A percentile compares a stretch with the other conserved stretches of the same genome.
Evolutionary conservation across 2,113 vertebrate genomes (phyloP).

Genomic region (Shinisaurus crocodilurus): DNA sequence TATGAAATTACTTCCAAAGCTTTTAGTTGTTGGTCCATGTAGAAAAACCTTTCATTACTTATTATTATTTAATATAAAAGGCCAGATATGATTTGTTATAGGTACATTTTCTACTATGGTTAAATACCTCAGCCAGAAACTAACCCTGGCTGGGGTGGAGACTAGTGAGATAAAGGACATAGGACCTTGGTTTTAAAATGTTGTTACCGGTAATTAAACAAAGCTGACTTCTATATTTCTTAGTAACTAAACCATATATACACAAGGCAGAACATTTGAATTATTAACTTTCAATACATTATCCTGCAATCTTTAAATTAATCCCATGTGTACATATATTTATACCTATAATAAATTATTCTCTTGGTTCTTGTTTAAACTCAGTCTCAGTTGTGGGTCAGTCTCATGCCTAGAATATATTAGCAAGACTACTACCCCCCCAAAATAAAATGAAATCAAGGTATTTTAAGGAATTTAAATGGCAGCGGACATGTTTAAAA

Average conservation of each 20-base stretch:
- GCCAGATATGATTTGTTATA: not conserved
- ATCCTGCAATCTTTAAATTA: not conserved
- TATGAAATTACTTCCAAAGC: slow-evolving; percentile 41
- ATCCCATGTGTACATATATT: no score
- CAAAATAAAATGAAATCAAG: not conserved
- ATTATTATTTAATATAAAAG: not conserved
- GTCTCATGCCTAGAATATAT: not conserved
- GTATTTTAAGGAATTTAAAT: not conserved
- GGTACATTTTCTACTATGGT: not conserved
- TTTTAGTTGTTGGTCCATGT: slow-evolving; percentile 6
- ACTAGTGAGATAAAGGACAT: not conserved
- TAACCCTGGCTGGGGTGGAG: not conserved
- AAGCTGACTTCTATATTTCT: not conserved
- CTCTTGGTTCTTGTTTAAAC: not conserved
- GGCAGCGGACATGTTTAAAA: not conserved
- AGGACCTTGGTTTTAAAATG: not conserved
- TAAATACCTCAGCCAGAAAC: not conserved
- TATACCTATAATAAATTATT: not conserved
- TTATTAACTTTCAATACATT: not conserved
- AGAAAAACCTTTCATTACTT: not conserved
- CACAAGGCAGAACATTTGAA: not conserved
- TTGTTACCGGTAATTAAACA: not conserved
- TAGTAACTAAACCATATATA: not conserved
- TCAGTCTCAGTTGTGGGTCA: not conserved
- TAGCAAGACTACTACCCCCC: not conserved